Percentiles rank a stretch among this genome's conserved stretches.
Conservation (phyloP, 2,888 invertebrate species). For the Flabesymbios commensalis region DNA sequence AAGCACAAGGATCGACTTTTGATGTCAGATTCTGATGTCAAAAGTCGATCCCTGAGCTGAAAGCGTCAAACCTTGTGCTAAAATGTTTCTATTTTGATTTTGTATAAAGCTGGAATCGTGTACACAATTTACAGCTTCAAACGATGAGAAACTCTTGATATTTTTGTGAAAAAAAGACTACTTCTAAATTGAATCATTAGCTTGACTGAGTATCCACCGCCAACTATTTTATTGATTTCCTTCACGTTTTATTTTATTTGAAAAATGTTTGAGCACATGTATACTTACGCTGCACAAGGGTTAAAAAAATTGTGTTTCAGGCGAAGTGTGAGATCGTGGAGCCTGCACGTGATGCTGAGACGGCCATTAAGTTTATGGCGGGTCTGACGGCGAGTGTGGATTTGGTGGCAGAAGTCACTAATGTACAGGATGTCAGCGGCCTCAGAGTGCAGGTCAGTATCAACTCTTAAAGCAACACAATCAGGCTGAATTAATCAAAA, state of each 20-base stretch:
- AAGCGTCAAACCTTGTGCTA: too few relatives aligned
- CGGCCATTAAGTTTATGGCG: conserved; percentile 86
- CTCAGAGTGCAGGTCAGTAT: conserved; percentile 66
- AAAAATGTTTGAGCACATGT: background rate
- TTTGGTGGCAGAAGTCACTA: conserved; percentile 82
- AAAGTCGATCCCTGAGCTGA: too few relatives aligned
- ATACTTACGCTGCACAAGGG: background rate
- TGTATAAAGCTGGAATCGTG: too few relatives aligned
- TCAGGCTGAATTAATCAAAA: too few relatives aligned
- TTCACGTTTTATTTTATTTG: background rate
- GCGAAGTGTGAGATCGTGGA: conserved; percentile 74
- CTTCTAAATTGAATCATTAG: too few relatives aligned
- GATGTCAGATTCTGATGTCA: too few relatives aligned
- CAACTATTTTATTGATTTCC: background rate
- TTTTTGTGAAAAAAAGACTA: too few relatives aligned
- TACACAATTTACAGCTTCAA: too few relatives aligned
- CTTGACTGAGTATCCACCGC: background rate
- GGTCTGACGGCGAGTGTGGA: conserved; percentile 86
- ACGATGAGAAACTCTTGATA: too few relatives aligned
- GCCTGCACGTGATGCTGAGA: conserved; percentile 78
- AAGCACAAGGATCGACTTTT: too few relatives aligned
- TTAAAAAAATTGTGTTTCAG: too few relatives aligned
- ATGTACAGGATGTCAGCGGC: conserved; percentile 77
- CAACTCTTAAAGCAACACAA: background rate
- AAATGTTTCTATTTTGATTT: too few relatives aligned